Base-by-base conservation (phyloP, 2,888 invertebrate species). In the Sussaba pulchella region DNA sequence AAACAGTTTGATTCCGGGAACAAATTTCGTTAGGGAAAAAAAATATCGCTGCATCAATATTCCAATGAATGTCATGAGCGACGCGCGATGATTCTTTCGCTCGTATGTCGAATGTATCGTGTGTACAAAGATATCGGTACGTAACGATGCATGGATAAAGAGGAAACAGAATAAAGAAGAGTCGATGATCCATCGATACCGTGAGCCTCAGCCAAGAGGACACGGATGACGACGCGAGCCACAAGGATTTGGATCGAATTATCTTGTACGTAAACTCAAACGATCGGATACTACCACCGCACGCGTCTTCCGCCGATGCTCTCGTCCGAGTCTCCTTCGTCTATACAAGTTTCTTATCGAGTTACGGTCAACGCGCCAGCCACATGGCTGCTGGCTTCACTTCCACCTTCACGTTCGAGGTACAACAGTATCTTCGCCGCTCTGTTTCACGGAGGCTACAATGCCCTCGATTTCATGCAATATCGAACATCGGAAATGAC, bases 191-290 rank as follows among this genome's bases (percentile, higher is more conserved):
- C 31, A 31, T 31, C 31, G 31, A 31, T 31, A 6, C 31, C 6
- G 31, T 31, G 6, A 6, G 31, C 41, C 52, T 59, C 45, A 21
- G 63, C 24, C 12, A 52, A 10, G 12, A 39, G n/a, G 41, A 67
- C 9, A 31, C 14, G 39, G 24, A 57, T 57, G 5, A 57, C 8
- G 17, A 12, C 41, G 67, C 31, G 41, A 59, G 12, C 14, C 47
- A 61, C 50, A 67, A 78, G 67, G 66, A 72, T 78, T 72, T 72
- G 66, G 66, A 67, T 78, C 61, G 78, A 72, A 72, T 72, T 67
- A 50, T 66, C 67, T 78, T 57, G 72, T 72, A 66, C 72, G 78
- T 72, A 72, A 72, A 67, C 72, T 57, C 50, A 57, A 66, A 19
- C 26, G 43, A 67, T 72, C 57, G 41, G 5, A 26, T 54, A 64